Evolutionary conservation across 2,113 vertebrate species (phyloP), one percentile per base, ranked within the genome.

Genomic region (Apteryx owenii): DNA sequence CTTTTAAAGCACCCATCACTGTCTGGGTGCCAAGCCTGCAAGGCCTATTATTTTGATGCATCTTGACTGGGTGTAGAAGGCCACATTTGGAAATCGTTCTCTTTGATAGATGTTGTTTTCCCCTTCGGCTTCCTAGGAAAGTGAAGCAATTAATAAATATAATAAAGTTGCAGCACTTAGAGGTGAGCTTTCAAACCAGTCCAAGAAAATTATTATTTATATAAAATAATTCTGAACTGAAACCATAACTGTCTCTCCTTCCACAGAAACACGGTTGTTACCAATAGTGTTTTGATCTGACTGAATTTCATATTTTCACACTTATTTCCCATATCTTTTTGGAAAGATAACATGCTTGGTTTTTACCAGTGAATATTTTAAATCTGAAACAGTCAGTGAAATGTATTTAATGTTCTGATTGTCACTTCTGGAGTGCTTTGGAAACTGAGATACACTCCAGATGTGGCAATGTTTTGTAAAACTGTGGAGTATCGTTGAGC

Each of bases 191-290:
- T 97, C 80, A 96, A 94, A 96, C 22, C 77, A 81, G 53, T 96
- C 96, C 98, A 98, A 98, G 85, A 93, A 93, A 97, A 97, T 93
- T 80, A 92, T 77, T 88, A 90, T 75, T 71, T 97, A 82, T 77
- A 96, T 92, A 95, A 97, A 95, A 81, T 94, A 92, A 95, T 93
- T 97, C 85, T 95, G 84, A 94, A 93, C 71, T 0, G 1, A 70
- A 91, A 81, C 46, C 50, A 96, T 91, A 88, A 88, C 68, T 4
- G 1, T 84, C 85, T 65, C 48, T 81, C 33, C 70, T 50, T 91
- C 16, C 12, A 54, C 46, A 85, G 79, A 85, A 61, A 26, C 21
- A 8, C 87, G 84, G 60, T 64, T 69, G 64, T 87, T 92, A 91
- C 69, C 28, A 14, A 62, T 81, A 68, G 44, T 70, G 72, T 94